Evolutionary conservation across 1,140 invertebrate species (phyloP), one percentile per base, ranked within the genome.

Genomic region (Dinothrombium tinctorium): DNA sequence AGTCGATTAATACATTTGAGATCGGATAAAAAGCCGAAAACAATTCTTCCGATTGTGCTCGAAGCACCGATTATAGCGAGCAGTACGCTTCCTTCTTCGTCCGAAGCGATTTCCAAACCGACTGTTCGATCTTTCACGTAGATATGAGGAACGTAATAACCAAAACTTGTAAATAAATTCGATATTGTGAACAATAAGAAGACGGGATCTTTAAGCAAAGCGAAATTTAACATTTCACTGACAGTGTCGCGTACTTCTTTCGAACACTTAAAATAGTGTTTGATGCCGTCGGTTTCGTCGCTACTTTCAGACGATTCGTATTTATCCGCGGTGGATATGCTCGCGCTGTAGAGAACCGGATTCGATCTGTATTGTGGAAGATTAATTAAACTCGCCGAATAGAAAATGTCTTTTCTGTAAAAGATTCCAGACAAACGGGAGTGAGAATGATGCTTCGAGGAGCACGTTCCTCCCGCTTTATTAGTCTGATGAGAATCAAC

Each of bases 131-230:
- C 62, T 33, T 69, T 69, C 29, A 80, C 66, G 58, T 77, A 82
- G 47, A 92, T 66, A 61, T 89, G 81, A 40, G 89, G 89, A 51
- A 90, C 73, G 57, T 92, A 87, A 64, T 90, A 96, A 24, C 89
- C 89, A 49, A 96, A 78, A 54, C 79, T 87, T 6, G 86, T 95
- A 51, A 83, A 72, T 55, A 95, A 89, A 59, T 96, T 95, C 20
- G 84, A 92, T 23, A 84, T 42, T 17, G 74, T 73, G 59, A 94
- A 95, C 37, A 94, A 59, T 40, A 95, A 64, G 55, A 94, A 95
- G 45, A 90, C 65, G 3, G 72, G 68, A 59, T 94, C 76, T 42
- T 71, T 71, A 0, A 95, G 63, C 19, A 95, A 60, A 8, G 69
- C 69, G 35, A 89, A 62, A 53, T 89, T 76, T 44, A 90, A 65